A percentile compares a stretch with the other conserved stretches of the same genome.
Evolutionary conservation across 1,140 invertebrate genomes (phyloP).

Genomic region (Hermatobates lingyangjiaoensis): DNA sequence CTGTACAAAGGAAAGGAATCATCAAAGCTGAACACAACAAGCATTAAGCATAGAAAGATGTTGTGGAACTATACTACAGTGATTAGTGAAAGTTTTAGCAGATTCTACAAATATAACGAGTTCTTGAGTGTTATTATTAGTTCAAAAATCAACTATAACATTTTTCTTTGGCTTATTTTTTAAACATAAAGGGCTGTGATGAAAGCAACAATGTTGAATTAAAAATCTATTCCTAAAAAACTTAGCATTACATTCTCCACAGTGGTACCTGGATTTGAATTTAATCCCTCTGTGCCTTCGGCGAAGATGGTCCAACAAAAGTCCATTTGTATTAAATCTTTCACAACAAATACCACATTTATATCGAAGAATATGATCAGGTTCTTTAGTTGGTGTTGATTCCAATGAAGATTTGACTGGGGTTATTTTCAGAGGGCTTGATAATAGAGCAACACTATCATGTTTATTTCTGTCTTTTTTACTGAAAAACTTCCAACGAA

Average conservation of each 20-base stretch:
- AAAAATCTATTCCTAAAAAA: constrained; percentile 20
- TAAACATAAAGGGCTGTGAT: constrained; percentile 19
- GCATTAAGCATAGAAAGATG: too few relatives aligned
- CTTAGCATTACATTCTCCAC: constrained; percentile 20
- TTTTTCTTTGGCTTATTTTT: too few relatives aligned
- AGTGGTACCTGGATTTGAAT: constrained; percentile 17
- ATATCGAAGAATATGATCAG: constrained; percentile 10
- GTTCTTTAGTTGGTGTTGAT: constrained; percentile 2
- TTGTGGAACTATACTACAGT: too few relatives aligned
- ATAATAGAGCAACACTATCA: neutral
- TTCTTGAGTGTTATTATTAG: too few relatives aligned
- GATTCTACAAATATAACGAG: too few relatives aligned
- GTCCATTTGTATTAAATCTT: constrained; percentile 16
- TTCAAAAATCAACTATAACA: too few relatives aligned
- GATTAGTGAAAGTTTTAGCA: too few relatives aligned
- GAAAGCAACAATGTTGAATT: constrained; percentile 17
- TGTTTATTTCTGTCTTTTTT: constrained; percentile 10
- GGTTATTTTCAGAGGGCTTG: constrained; percentile 2
- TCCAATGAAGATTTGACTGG: constrained; percentile 1
- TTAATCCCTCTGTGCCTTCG: constrained; percentile 15
- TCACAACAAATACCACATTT: constrained; percentile 18
- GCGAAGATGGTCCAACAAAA: constrained; percentile 16
- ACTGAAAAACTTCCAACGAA: constrained; percentile 1
- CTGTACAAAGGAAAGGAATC: too few relatives aligned
- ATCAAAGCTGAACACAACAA: too few relatives aligned